A percentile compares a stretch with the other conserved stretches of the same genome.
phyloP scores from a whole-genome alignment of 2,113 vertebrate genomes.

The Gambusia affinis region DNA sequence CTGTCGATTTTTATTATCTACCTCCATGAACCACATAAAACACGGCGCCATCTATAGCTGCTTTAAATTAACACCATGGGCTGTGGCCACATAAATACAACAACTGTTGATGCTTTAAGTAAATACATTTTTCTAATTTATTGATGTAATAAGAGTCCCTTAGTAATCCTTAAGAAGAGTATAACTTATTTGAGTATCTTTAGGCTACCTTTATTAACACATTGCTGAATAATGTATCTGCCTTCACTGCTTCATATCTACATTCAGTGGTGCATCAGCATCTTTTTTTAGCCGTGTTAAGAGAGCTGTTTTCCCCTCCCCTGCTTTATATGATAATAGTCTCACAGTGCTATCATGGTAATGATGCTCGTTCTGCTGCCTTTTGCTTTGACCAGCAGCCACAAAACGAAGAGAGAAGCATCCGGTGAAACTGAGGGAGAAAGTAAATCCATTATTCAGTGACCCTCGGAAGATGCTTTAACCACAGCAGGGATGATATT shows the following conservation, averaged over 20 bases:
- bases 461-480: constrained; percentile 14
- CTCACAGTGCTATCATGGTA: constrained; percentile 24
- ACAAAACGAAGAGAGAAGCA: not conserved
- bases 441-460: constrained; percentile 54
- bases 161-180: not conserved
- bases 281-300: constrained; percentile 1
- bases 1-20: not conserved
- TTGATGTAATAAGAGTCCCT: not conserved
- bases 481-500: not conserved
- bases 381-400: constrained; percentile 19
- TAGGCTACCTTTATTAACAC: not conserved
- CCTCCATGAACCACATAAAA: not conserved
- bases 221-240: constrained; percentile 60
- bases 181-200: not conserved
- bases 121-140: too few species aligned
- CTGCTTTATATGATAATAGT: constrained; percentile 31
- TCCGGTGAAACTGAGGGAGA: constrained; percentile 34
- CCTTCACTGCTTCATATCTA: constrained; percentile 26
- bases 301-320: constrained; percentile 1
- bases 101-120: too few species aligned
- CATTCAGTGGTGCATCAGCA: constrained; percentile 44
- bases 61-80: not conserved
- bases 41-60: not conserved
- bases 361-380: not conserved
- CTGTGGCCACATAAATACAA: too few species aligned